A percentile compares a stretch with the other conserved stretches of the same genome.
Evolutionary conservation across 2,797 vertebrate species (phyloP).

Genomic region (Trachops cirrhosus): DNA sequence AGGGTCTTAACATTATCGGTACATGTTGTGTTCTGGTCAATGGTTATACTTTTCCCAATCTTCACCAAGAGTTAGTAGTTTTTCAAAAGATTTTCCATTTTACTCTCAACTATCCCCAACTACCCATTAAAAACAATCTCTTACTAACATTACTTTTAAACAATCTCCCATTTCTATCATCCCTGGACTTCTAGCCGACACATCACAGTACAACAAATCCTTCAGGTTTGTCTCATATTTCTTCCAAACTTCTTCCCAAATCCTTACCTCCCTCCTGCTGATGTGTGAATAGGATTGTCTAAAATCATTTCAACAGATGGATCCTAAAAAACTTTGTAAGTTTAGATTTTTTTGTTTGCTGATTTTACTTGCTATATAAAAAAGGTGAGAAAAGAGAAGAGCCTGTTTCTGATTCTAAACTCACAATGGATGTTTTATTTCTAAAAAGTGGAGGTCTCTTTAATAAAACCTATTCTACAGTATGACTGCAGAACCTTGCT

Average conservation of each 20-base stretch:
- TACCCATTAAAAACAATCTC: background rate
- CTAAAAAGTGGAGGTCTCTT: background rate
- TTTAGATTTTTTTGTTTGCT: background rate
- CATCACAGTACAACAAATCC: background rate
- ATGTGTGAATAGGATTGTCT: background rate
- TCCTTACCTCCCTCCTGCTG: accelerated
- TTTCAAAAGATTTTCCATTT: constrained; percentile 31
- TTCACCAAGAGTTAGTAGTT: background rate
- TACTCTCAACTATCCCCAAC: background rate
- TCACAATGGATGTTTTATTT: background rate
- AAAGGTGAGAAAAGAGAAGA: background rate
- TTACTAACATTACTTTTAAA: background rate
- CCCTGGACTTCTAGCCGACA: background rate
- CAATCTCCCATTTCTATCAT: background rate
- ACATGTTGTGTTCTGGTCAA: constrained; percentile 16
- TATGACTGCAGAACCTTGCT: background rate
- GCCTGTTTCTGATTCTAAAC: background rate
- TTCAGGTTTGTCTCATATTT: constrained; percentile 31
- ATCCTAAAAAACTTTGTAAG: background rate
- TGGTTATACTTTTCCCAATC: constrained; percentile 28
- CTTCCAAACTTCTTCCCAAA: background rate
- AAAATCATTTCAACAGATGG: background rate
- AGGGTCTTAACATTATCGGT: background rate
- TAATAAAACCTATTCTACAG: background rate
- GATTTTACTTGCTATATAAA: background rate